Percentiles rank a stretch among this genome's conserved stretches.
Evolutionary conservation across 2,797 vertebrate species (phyloP).

Genomic region (Urophycis tenuis): DNA sequence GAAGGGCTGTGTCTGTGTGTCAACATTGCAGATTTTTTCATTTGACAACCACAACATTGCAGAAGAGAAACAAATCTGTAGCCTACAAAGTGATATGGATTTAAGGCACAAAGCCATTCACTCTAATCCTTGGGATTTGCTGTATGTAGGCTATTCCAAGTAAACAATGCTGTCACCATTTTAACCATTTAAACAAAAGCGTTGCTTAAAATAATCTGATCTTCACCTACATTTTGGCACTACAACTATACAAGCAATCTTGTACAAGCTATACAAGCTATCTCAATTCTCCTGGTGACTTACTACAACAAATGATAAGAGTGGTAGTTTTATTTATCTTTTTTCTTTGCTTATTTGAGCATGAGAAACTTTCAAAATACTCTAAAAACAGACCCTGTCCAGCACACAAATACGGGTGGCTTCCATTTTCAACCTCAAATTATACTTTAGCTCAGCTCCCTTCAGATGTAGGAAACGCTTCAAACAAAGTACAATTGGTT

Average conservation of each 20-base stretch:
- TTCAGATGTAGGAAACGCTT: slow-evolving; percentile 10
- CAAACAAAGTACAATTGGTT: slow-evolving; percentile 25
- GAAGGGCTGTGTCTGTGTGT: background rate
- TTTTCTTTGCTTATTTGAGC: background rate
- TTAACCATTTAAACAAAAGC: background rate
- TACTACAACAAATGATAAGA: background rate
- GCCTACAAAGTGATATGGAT: slow-evolving; percentile 5
- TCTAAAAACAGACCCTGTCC: background rate
- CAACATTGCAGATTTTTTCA: background rate
- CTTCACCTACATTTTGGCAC: background rate
- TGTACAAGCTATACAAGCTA: background rate
- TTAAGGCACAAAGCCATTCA: background rate
- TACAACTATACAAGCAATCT: background rate
- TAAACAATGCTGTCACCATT: slow-evolving; percentile 4
- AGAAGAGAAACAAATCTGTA: slow-evolving; percentile 12
- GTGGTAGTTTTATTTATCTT: background rate
- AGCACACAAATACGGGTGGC: slow-evolving; percentile 6
- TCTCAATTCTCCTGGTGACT: background rate
- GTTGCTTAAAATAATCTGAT: background rate
- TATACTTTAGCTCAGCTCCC: slow-evolving; percentile 10
- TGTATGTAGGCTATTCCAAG: slow-evolving; percentile 3
- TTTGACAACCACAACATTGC: slow-evolving; percentile 1
- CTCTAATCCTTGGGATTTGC: slow-evolving; percentile 10
- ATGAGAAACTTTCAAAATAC: background rate
- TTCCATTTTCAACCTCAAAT: slow-evolving; percentile 14